Evolutionary conservation across 2,797 vertebrate genomes (phyloP), one percentile per base, ranked within the genome.

Genomic region (Halcyon smyrnensis): DNA sequence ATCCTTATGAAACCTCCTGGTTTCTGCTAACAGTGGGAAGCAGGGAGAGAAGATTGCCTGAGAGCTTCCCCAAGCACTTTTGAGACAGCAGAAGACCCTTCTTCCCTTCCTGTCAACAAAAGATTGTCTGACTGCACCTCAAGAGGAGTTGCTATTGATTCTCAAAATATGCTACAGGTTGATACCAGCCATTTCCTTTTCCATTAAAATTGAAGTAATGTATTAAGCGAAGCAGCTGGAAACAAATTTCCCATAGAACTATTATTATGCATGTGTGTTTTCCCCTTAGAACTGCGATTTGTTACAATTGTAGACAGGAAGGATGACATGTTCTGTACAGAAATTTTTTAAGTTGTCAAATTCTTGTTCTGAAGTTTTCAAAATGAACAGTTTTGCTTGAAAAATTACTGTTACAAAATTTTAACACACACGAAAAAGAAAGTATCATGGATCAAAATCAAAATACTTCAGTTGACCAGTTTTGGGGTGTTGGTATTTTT

Each of bases 391-490:
- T 88, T 91, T 80, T 54, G 43, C 54, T 82, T 87, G 71, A 84
- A 85, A 96, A 60, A 93, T 87, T 51, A 67, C 36, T 56, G 84
- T 50, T 88, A 84, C 36, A 81, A 81, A 93, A 81, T 81, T 78
- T 91, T 88, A 84, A 90, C 43, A 87, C 21, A 46, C 32, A 64
- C 25, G 24, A 56, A 67, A 85, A 80, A 84, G 51, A 70, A 90
- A 85, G 69, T 27, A 64, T 45, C 87, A 95, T 18, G 13, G 63
- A 95, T 84, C 78, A 79, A 89, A 96, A 89, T 56, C 89, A 84
- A 96, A 95, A 89, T 34, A 95, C 82, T 93, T 85, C 89, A 80
- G 53, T 45, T 95, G 94, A 97, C 95, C 93, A 92, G 71, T 69
- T 89, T 95, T 70, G 53, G 84, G 95, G 87, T 85, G 53, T 89